Evolutionary conservation across 2,113 vertebrate species (phyloP).

Genomic region (Pelvicachromis taeniatus): DNA sequence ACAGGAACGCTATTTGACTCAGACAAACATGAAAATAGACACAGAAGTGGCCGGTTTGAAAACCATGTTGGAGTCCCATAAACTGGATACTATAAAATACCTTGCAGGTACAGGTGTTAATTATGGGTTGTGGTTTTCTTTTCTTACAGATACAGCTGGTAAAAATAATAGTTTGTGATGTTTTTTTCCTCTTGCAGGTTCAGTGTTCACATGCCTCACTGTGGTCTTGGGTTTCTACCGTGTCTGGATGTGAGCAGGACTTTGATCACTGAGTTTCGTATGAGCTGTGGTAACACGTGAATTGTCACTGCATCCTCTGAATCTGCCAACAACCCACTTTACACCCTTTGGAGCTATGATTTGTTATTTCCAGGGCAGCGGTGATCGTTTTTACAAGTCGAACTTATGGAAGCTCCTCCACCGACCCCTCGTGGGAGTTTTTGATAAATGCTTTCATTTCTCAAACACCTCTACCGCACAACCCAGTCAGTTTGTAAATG

Average conservation of each 20-base stretch:
- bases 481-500: background rate
- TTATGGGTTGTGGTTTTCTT: background rate
- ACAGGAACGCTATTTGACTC: constrained; percentile 85
- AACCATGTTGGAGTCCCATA: constrained; percentile 93
- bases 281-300: background rate
- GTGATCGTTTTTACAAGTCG: background rate
- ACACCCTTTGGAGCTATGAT: background rate
- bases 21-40: constrained; percentile 92
- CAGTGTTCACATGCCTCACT: constrained; percentile 77
- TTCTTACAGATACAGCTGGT: background rate
- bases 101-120: constrained; percentile 81
- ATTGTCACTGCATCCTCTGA: background rate
- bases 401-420: background rate
- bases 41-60: constrained; percentile 94
- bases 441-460: background rate
- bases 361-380: background rate
- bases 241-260: constrained; percentile 71
- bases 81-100: constrained; percentile 97
- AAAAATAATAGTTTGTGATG: background rate
- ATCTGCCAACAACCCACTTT: background rate
- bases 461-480: background rate
- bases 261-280: background rate
- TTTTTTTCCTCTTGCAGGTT: constrained; percentile 54
- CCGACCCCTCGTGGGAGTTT: background rate
- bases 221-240: constrained; percentile 77